Evolutionary conservation across 2,888 invertebrate genomes (phyloP), one percentile per base, ranked within the genome.

Genomic region (Acanthopleura granulata): DNA sequence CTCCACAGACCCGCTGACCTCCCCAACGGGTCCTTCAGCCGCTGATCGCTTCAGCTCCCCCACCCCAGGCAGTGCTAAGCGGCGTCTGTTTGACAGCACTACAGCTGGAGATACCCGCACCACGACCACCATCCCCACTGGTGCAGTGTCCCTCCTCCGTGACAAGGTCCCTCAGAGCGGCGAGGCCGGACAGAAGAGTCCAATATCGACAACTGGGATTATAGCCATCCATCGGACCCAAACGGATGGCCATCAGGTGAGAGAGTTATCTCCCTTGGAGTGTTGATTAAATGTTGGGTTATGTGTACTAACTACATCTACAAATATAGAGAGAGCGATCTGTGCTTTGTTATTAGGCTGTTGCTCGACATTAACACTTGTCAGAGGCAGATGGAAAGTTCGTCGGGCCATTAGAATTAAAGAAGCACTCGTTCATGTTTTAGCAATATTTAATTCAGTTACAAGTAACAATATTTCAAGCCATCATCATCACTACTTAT

Each of bases 11-110:
- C 84, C 83, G 0, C 75, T 84, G n/a, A 81, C 80, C 75, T 89
- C 89, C 0, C 89, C 89, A 0, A 83, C 86, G 0, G 86, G 83
- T 9, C 85, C 86, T 0, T 85, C 88, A 9, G 86, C 86, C 14
- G 82, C 86, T 6, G 89, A 89, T 76, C 79, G 88, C 22, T 89
- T 89, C 78, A 86, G 84, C 86, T 82, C 89, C 4, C 89, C 89
- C 0, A 84, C 86, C 6, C 87, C 89, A 30, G 88, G 90, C 16
- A 87, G 82, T 76, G 90, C 90, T 61, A 89, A 90, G 78, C 84
- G 91, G 30, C 86, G 89, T 27, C 84, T 91, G 40, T 91, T 91
- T 80, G 81, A 77, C 51, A 78, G 74, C 30, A 51, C 72, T 14
- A 49, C 51, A 25, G 72, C 29, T 25, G 50, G 49, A 22, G 51